These are phyloP conservation scores for Cichlasoma orientale DNA, from an alignment of 2,797 vertebrate species.

Conservation along the genomic window DNA sequence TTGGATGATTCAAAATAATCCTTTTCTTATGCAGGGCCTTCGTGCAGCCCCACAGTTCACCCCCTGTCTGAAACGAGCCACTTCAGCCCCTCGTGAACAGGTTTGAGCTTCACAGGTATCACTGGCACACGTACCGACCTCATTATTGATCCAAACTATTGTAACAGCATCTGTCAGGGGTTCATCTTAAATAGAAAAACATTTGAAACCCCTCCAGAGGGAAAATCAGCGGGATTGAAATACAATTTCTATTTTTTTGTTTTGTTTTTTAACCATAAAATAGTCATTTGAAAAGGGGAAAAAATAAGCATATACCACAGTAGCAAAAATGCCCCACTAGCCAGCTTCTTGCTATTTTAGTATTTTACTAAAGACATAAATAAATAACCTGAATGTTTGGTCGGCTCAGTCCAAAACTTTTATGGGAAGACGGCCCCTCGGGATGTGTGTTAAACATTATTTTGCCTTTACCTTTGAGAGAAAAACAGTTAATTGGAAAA, in stretches of 20 bases:
- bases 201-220: too few relatives aligned
- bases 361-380: background rate
- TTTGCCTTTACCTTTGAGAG: background rate
- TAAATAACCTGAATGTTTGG: background rate
- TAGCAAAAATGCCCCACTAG: background rate
- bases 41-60: background rate
- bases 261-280: background rate
- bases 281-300: too few relatives aligned
- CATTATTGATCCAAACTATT: fast-evolving
- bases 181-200: background rate
- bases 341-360: background rate
- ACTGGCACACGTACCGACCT: fast-evolving
- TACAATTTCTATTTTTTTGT: too few relatives aligned
- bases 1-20: background rate
- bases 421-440: background rate
- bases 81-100: background rate
- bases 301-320: background rate
- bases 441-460: background rate
- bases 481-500: background rate
- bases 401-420: background rate
- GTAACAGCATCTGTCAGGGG: fast-evolving
- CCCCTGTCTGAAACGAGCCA: background rate
- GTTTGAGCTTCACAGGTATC: background rate
- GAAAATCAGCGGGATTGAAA: too few relatives aligned
- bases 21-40: background rate